Evolutionary conservation across 2,797 vertebrate species (phyloP).

Genomic region (Sebastes taczanowskii): DNA sequence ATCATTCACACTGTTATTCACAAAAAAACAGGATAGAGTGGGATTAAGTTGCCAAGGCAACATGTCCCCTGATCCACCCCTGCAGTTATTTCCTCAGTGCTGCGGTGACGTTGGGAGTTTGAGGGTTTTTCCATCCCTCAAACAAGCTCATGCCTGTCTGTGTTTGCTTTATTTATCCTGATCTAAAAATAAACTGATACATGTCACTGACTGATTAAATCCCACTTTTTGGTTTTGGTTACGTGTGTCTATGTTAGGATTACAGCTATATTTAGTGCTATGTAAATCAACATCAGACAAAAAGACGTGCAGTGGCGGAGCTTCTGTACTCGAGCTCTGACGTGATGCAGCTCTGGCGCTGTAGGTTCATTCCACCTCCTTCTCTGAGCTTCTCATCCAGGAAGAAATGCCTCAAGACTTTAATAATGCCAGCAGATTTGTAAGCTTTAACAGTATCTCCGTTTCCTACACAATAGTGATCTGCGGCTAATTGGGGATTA

Average conservation of each 20-base stretch:
- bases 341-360: conserved; percentile 22
- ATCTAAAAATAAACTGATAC: conserved; percentile 27
- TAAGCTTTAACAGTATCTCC: not conserved
- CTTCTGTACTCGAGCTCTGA: conserved; percentile 23
- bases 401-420: conserved; percentile 23
- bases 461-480: conserved; percentile 3
- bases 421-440: conserved; percentile 18
- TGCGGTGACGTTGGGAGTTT: conserved; percentile 8
- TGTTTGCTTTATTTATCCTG: conserved; percentile 9
- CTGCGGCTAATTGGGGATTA: not conserved
- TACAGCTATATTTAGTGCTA: conserved; percentile 58
- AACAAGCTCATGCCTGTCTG: conserved; percentile 1
- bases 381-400: conserved; percentile 34
- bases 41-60: conserved; percentile 80
- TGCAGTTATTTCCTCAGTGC: conserved; percentile 50
- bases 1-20: conserved; percentile 38
- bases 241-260: conserved; percentile 32
- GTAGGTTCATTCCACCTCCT: conserved; percentile 40
- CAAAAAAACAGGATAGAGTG: conserved; percentile 47
- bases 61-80: conserved; percentile 65
- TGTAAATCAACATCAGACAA: conserved; percentile 47
- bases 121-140: conserved; percentile 35
- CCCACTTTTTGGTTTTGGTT: conserved; percentile 24
- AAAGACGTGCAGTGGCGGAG: conserved; percentile 36
- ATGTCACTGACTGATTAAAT: conserved; percentile 26